Conservation (phyloP, 2,888 invertebrate genomes). For the Drosophila koepferae region DNA sequence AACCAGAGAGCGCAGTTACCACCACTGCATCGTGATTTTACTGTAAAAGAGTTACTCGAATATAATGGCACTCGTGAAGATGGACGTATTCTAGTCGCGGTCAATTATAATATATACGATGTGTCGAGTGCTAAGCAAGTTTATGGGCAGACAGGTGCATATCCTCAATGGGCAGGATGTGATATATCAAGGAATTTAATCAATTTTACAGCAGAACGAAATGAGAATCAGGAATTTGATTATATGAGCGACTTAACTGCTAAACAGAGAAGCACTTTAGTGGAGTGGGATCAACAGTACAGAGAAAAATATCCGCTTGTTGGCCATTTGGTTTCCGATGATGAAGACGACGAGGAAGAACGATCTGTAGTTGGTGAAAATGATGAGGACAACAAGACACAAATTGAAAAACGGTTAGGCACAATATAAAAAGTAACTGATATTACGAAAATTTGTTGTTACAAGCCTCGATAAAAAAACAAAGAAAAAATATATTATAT, state of each 20-base stretch:
- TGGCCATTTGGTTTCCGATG: slow-evolving; percentile 21
- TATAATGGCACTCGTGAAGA: slow-evolving; percentile 53
- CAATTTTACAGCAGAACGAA: slow-evolving; percentile 35
- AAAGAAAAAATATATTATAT: background rate
- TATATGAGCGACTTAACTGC: slow-evolving; percentile 41
- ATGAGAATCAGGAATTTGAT: slow-evolving; percentile 30
- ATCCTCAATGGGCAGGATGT: slow-evolving; percentile 57
- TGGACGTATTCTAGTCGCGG: slow-evolving; percentile 58
- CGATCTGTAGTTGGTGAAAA: slow-evolving; percentile 2
- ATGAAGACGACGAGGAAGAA: slow-evolving; percentile 1
- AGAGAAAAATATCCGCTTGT: slow-evolving; percentile 44
- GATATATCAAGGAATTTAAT: slow-evolving; percentile 58
- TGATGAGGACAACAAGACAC: slow-evolving; percentile 4
- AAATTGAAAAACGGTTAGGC: background rate
- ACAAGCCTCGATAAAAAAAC: background rate
- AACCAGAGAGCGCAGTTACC: slow-evolving; percentile 9
- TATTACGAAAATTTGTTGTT: slow-evolving; percentile 22
- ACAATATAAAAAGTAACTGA: slow-evolving; percentile 10
- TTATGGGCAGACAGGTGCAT: slow-evolving; percentile 50
- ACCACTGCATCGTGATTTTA: slow-evolving; percentile 41
- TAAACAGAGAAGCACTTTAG: slow-evolving; percentile 27
- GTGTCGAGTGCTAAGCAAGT: slow-evolving; percentile 47
- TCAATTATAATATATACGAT: slow-evolving; percentile 57
- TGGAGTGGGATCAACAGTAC: slow-evolving; percentile 53
- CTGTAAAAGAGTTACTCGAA: slow-evolving; percentile 40